Evolutionary conservation across 2,888 invertebrate species (phyloP).

Genomic region (Priocnemis perturbator): DNA sequence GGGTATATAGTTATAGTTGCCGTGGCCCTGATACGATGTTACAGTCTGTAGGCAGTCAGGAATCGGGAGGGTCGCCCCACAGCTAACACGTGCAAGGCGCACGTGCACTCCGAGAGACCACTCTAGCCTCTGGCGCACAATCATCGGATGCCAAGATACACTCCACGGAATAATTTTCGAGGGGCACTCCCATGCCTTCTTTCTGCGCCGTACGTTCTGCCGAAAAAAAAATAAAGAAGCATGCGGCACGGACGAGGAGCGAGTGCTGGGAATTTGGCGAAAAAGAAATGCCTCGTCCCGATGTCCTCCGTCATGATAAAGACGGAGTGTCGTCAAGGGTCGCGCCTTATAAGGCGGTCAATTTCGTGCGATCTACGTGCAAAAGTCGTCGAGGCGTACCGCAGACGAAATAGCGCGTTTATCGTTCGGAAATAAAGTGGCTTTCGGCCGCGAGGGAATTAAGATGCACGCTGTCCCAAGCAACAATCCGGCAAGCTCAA

Average conservation of each 20-base stretch:
- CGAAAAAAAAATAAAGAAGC: conserved; percentile 23
- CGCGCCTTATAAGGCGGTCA: no score
- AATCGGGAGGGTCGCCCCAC: conserved; percentile 72
- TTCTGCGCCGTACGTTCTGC: conserved; percentile 15
- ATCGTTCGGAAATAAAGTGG: no score
- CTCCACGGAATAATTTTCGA: conserved; percentile 72
- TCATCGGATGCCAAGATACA: conserved; percentile 74
- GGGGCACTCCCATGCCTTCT: conserved; percentile 55
- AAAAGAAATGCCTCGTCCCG: neutral
- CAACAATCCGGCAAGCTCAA: no score
- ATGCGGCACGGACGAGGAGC: conserved; percentile 38
- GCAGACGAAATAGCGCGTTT: no score
- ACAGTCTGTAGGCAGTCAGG: conserved; percentile 68
- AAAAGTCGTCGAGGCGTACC: no score
- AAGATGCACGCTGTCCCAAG: no score
- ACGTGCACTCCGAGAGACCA: conserved; percentile 72
- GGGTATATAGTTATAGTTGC: conserved; percentile 58
- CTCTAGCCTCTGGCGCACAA: conserved; percentile 72
- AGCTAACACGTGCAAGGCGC: conserved; percentile 74
- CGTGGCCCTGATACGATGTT: conserved; percentile 70
- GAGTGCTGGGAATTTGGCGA: conserved; percentile 27
- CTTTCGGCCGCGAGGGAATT: no score
- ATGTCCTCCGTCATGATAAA: conserved; percentile 2
- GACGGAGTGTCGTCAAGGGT: conserved; percentile 3
- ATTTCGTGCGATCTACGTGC: no score